Evolutionary conservation across 1,140 invertebrate species (phyloP).

Genomic region (Panulirus ornatus): DNA sequence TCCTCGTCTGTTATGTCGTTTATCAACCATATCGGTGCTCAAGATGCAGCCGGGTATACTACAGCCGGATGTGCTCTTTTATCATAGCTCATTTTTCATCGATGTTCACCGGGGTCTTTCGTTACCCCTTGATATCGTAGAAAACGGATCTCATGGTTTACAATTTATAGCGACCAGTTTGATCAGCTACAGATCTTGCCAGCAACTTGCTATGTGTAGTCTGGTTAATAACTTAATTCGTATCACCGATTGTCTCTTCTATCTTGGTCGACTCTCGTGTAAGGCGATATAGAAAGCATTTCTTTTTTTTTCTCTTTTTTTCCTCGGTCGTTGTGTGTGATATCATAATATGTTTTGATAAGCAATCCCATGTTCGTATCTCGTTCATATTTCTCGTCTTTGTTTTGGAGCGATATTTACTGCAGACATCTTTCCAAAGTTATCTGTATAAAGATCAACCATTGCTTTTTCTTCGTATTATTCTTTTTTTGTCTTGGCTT

Average conservation of each 20-base stretch:
- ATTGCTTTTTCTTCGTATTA: too few relatives aligned
- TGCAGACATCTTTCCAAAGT: too few relatives aligned
- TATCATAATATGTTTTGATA: too few relatives aligned
- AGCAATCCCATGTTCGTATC: too few relatives aligned
- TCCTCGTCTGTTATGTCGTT: conserved; percentile 41
- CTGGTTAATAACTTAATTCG: background rate
- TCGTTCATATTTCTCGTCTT: too few relatives aligned
- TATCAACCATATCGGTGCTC: background rate
- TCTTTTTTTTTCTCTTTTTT: too few relatives aligned
- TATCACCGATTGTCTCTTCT: conserved; percentile 5
- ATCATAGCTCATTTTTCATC: background rate
- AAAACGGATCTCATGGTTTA: background rate
- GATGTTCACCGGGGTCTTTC: background rate
- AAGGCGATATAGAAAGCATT: background rate
- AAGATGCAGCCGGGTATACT: background rate
- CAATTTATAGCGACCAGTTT: background rate
- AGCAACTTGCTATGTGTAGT: background rate
- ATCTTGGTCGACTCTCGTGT: conserved; percentile 18
- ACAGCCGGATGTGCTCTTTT: background rate
- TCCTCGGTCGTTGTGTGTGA: too few relatives aligned
- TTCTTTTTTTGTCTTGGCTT: too few relatives aligned
- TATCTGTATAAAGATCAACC: too few relatives aligned
- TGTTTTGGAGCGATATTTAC: too few relatives aligned
- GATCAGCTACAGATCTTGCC: background rate
- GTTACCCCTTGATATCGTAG: background rate